phyloP scores from a whole-genome alignment of 2,888 invertebrate genomes.

The Luperina testacea region DNA sequence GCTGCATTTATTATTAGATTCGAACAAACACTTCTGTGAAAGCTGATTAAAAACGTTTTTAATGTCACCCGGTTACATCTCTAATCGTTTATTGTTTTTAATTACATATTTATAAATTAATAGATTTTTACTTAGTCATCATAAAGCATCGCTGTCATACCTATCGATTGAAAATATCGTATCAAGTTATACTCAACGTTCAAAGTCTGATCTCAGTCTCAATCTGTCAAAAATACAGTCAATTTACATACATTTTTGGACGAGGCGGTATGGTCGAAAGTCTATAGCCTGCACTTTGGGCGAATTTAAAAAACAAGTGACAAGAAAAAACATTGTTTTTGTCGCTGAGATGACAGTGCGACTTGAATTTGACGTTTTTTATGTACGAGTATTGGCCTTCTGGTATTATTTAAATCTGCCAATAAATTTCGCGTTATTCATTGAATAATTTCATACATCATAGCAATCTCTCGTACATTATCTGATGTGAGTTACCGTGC shows the following conservation, averaged over 20 bases:
- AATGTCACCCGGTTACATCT: conserved; percentile 30
- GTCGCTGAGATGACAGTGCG: not conserved
- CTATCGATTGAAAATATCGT: not conserved
- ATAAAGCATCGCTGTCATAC: not conserved
- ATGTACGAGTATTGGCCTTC: not conserved
- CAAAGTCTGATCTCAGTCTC: not conserved
- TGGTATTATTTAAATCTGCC: not conserved
- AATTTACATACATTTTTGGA: too few species aligned
- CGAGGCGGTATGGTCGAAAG: too few species aligned
- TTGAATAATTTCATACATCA: conserved; percentile 17
- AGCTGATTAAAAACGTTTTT: conserved; percentile 12
- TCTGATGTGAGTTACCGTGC: conserved; percentile 5
- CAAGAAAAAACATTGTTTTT: not conserved
- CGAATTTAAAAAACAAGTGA: too few species aligned
- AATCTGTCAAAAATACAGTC: too few species aligned
- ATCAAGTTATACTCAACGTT: too few species aligned
- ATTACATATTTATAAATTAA: not conserved
- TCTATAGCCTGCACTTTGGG: too few species aligned
- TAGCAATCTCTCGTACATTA: not conserved
- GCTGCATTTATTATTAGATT: conserved; percentile 10
- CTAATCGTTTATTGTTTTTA: conserved; percentile 6
- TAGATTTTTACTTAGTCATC: conserved; percentile 10
- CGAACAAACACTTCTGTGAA: conserved; percentile 28
- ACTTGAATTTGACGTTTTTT: not conserved
- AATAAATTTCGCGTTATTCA: conserved; percentile 8